phyloP scores from a whole-genome alignment of 2,888 invertebrate species.

The Synanthedon andrenaeformis region DNA sequence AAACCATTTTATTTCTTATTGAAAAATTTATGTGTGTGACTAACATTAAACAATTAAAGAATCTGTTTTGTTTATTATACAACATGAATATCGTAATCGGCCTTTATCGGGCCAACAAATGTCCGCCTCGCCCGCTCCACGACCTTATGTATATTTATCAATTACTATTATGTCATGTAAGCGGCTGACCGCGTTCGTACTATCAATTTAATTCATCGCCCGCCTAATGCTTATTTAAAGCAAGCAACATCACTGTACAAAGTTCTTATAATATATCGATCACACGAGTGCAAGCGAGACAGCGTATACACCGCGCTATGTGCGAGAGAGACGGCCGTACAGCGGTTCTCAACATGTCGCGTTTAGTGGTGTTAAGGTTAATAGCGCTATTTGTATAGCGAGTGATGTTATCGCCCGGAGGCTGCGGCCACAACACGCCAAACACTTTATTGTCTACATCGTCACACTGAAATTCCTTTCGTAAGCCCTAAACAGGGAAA shows the following conservation, averaged over 20 bases:
- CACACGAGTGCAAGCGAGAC: slow-evolving; percentile 20
- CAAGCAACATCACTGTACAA: neutral
- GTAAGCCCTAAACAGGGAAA: neutral
- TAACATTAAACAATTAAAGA: no score
- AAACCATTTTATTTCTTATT: no score
- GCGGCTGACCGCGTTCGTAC: slow-evolving; percentile 16
- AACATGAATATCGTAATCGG: no score
- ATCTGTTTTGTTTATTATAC: no score
- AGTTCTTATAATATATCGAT: slow-evolving; percentile 1
- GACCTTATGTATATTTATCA: slow-evolving; percentile 38
- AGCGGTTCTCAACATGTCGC: slow-evolving; percentile 38
- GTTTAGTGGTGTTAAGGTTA: slow-evolving; percentile 55
- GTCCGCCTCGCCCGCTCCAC: slow-evolving; percentile 7
- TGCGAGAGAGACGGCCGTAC: slow-evolving; percentile 14
- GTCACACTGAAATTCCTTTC: neutral
- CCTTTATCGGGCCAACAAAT: neutral
- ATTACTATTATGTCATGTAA: slow-evolving; percentile 48
- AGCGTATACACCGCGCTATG: slow-evolving; percentile 1
- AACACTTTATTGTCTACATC: slow-evolving; percentile 25
- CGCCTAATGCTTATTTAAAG: neutral
- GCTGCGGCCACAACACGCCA: slow-evolving; percentile 28
- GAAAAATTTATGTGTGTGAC: no score
- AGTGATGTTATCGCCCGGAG: slow-evolving; percentile 43
- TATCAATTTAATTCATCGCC: slow-evolving; percentile 48
- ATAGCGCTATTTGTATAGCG: slow-evolving; percentile 58